Evolutionary conservation across 1,140 invertebrate genomes (phyloP).

Genomic region (Antheraea mylitta): DNA sequence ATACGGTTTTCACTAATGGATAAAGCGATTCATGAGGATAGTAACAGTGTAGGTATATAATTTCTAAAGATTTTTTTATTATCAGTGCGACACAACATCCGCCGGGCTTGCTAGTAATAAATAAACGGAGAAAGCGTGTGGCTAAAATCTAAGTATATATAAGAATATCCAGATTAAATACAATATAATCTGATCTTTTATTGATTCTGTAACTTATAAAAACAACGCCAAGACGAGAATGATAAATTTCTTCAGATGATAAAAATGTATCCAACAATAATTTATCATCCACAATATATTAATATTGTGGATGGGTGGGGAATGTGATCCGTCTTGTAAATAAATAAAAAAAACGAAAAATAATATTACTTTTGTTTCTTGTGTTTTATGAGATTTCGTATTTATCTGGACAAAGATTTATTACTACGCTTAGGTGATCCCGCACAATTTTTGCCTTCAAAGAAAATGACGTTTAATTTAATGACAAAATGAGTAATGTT

Average conservation of each 20-base stretch:
- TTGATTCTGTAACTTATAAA: neutral
- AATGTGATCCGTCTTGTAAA: neutral
- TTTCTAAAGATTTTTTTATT: too few species aligned
- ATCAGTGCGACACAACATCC: too few species aligned
- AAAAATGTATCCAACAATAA: neutral
- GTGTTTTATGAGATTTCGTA: conserved; percentile 1
- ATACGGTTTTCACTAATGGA: too few species aligned
- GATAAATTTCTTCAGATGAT: neutral
- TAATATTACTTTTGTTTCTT: conserved; percentile 1
- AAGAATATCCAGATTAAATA: neutral
- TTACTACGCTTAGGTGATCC: neutral
- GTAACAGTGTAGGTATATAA: too few species aligned
- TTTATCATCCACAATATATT: neutral
- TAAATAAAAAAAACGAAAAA: neutral
- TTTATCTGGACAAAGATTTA: conserved; percentile 1
- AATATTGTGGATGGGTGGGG: neutral
- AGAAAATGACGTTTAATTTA: neutral
- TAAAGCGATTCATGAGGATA: too few species aligned
- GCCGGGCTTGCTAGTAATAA: too few species aligned
- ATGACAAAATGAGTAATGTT: neutral
- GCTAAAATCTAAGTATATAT: too few species aligned
- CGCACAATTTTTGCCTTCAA: neutral
- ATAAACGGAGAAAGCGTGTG: too few species aligned
- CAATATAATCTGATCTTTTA: neutral
- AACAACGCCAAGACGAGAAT: neutral